Evolutionary conservation across 1,140 invertebrate species (phyloP), one percentile per base, ranked within the genome.

Genomic region (Adoxophyes honmai): DNA sequence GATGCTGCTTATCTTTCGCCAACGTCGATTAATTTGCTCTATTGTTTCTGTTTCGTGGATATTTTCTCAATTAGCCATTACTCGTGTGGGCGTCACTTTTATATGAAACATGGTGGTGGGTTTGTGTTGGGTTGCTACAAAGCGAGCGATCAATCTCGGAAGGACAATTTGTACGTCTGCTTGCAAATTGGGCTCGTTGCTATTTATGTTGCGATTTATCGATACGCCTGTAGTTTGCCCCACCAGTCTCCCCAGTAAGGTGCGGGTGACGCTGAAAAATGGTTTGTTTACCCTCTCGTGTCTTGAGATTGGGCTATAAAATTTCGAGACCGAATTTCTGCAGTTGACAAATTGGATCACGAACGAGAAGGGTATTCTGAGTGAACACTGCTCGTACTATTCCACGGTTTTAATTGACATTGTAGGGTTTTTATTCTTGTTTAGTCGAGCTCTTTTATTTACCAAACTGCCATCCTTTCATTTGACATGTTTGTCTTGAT

Each of bases 261-360:
- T 59, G 56, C 15, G 53, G 34, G 28, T 59, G 65, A 67, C 56
- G 18, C 57, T 70, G 65, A 70, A 57, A 64, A 70, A 63, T 70
- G 55, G 55, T 56, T 60, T 64, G 55, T 57, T 44, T 65, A 48
- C 44, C 59, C 53, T 53, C 34, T 34, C 9, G 21, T 34, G 15
- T 52, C 42, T 44, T 44, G 35, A 37, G n/a, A 6, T 10, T n/a
- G 18, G 42, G 42, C 16, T 11, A 48, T 48, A 48, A 48, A 48
- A 48, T 18, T 8, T 15, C 38, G 9, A 39, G 38, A 1, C 14
- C 38, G 15, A 39, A 15, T 14, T 39, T 15, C 21, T 28, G 21
- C 37, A n/a, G 14, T 15, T 39, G 38, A 39, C 38, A 39, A 39
- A 39, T 39, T 39, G 38, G 38, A 39, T 39, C 38, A 13, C 38